Base-by-base conservation (phyloP, 2,113 vertebrate genomes). In the Platichthys flesus region DNA sequence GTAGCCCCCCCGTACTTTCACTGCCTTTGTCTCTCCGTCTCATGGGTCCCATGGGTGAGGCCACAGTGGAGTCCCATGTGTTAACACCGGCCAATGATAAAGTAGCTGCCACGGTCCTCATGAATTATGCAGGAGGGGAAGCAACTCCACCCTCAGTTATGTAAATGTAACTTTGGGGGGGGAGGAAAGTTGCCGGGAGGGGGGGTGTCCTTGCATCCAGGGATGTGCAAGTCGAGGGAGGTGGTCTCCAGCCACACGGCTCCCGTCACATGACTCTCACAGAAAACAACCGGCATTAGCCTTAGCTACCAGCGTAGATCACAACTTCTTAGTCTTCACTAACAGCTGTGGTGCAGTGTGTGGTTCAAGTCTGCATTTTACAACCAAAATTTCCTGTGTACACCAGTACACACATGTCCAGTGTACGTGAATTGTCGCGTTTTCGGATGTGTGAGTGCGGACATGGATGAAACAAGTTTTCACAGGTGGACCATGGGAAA, bases 71-170 rank as follows among this genome's bases (percentile, higher is more conserved):
- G 72, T 89, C 88, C 82, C 85, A 81, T 91, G 90, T 89, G 88
- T 83, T 80, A 64, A 86, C 49, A 88, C 78, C 76, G 85, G 88
- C 83, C 90, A 90, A 91, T 93, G 91, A 94, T 86, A 92, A 94
- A 94, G 88, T 90, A 87, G 91, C 91, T 90, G 91, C 88, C 89
- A 90, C 82, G 24, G 76, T 45, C 9, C 72, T 93, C 90, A 94
- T 95, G 90, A 93, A 95, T 95, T 92, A 94, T 94, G 92, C 91
- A 93, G 58, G 23, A n/a, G 56, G 71, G 79, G 79, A 83, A 72
- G 71, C 64, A 58, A 78, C 86, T 80, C 84, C 85, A 24, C 89
- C 89, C 88, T 86, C 64, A 62, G 79, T 91, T 92, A 94, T 93
- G 93, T 88, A 86, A 93, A 94, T 93, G 55, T 74, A 63, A 89